Evolutionary conservation across 2,113 vertebrate genomes (phyloP), one percentile per base, ranked within the genome.

Genomic region (Physeter macrocephalus): DNA sequence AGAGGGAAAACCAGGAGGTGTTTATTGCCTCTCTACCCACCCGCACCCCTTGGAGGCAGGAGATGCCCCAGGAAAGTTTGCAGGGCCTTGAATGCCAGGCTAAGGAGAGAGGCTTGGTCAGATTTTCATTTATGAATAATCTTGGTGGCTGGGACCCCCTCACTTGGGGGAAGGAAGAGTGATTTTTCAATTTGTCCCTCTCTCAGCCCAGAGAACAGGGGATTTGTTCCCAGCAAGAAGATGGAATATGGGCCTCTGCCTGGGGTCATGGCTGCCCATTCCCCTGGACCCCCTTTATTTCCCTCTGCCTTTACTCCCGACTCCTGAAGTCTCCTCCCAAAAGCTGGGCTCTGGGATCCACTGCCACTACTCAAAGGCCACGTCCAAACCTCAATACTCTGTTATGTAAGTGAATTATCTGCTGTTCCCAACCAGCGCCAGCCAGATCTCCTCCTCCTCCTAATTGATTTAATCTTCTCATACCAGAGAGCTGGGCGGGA

Each of bases 391-490:
- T 88, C 95, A 98, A 94, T 97, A 92, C 97, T 64, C 80, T 93
- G 96, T 98, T 98, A 98, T 69, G 67, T 98, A 98, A 98, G 95
- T 98, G 96, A 98, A 98, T 97, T 98, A 98, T 98, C 95, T 29
- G 8, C 94, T 97, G 90, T 95, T 96, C 81, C 96, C 94, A 97
- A 89, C 95, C 72, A 97, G 95, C 7, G 41, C 92, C 96, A 97
- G 96, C 95, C 95, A 98, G 97, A 93, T 96, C 67, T 77, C 84
- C 89, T 94, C 88, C 86, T 93, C 94, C 95, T 94, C 96, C 80
- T 98, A 98, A 98, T 98, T 98, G 97, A 97, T 98, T 98, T 98
- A 98, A 98, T 98, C 97, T 98, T 96, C 96, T 98, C 97, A 95
- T 97, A 92, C 96, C 59, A 95, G 96, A 95, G 93, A 98, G 95